Conservation (phyloP, 2,113 vertebrate species). For the Rana temporaria region DNA sequence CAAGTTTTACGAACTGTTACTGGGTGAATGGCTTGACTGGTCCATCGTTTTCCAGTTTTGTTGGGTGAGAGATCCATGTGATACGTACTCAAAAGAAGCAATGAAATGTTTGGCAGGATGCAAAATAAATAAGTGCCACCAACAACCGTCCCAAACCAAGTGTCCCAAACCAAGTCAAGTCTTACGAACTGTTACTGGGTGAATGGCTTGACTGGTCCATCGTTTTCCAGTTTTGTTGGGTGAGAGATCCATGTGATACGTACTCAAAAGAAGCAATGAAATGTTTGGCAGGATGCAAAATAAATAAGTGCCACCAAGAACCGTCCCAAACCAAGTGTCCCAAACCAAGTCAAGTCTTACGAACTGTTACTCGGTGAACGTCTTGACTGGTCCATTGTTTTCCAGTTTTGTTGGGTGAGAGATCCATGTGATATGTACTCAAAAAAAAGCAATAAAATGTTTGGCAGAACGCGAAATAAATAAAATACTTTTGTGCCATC, state of each 20-base stretch:
- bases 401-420: neutral
- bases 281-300: too few relatives aligned
- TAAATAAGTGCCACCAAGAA: too few relatives aligned
- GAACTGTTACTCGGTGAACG: too few relatives aligned
- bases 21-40: neutral
- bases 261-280: neutral
- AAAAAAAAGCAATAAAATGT: neutral
- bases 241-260: neutral
- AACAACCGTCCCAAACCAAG: too few relatives aligned
- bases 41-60: neutral
- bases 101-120: neutral
- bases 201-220: neutral
- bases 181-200: too few relatives aligned
- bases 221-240: neutral
- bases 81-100: neutral
- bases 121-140: too few relatives aligned
- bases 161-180: too few relatives aligned
- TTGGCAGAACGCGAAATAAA: too few relatives aligned
- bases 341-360: too few relatives aligned
- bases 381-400: neutral
- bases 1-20: too few relatives aligned
- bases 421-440: neutral
- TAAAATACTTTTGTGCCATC: too few relatives aligned
- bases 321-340: too few relatives aligned
- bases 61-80: neutral